Evolutionary conservation across 2,797 vertebrate species (phyloP).

Genomic region (Neomorphus geoffroyi): DNA sequence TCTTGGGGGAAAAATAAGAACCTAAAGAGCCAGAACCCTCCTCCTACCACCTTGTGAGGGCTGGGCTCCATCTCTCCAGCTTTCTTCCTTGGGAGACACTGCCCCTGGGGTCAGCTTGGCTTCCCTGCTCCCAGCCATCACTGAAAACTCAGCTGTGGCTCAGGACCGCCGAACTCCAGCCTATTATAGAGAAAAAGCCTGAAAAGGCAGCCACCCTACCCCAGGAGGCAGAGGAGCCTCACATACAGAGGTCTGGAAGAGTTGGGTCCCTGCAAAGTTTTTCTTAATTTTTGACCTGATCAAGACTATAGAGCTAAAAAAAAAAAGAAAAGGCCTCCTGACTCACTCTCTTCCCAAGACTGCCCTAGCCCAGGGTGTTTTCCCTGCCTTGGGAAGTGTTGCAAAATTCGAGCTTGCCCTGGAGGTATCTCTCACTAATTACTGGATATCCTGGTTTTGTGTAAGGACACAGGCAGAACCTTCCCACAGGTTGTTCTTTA

Average conservation of each 20-base stretch:
- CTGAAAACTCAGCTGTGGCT: background rate
- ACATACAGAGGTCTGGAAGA: background rate
- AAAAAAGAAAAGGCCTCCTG: background rate
- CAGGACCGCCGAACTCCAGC: background rate
- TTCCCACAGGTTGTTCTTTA: conserved; percentile 61
- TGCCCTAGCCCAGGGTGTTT: conserved; percentile 59
- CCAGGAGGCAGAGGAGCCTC: background rate
- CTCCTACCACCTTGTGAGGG: too few relatives aligned
- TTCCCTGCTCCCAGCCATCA: rapidly evolving
- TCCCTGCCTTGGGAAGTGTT: conserved; percentile 68
- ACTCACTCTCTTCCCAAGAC: conserved; percentile 66
- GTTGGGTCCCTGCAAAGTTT: background rate
- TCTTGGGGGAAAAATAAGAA: background rate
- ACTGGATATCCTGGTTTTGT: conserved; percentile 70
- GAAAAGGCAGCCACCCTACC: background rate
- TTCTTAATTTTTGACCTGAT: conserved; percentile 6
- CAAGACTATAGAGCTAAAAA: background rate
- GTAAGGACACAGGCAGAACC: conserved; percentile 58
- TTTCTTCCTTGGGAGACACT: background rate
- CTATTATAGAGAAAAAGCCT: background rate
- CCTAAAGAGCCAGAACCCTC: background rate
- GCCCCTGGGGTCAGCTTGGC: background rate
- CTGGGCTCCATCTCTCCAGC: rapidly evolving
- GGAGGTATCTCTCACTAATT: conserved; percentile 53
- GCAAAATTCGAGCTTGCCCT: conserved; percentile 58